Evolutionary conservation across 2,113 vertebrate species (phyloP), one percentile per base, ranked within the genome.

Genomic region (Circaetus gallicus): DNA sequence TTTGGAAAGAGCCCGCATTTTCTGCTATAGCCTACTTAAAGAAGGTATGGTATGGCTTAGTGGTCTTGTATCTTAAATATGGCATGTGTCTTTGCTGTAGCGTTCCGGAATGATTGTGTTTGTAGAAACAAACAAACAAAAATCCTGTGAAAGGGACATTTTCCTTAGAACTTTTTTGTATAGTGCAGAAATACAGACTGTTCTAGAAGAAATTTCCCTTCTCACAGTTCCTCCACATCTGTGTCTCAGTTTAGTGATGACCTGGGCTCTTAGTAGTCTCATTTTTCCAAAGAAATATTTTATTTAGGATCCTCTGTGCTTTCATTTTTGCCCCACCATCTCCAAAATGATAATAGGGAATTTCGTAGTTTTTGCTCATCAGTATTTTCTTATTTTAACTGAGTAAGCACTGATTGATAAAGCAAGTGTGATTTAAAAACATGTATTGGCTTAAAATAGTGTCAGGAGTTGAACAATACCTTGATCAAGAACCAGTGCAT

Each of bases 11-110:
- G 99, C 99, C 13, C 99, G 98, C 28, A 86, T 99, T n/a, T 97
- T 99, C 67, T 99, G 98, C 86, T 99, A 99, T 76, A 99, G 98
- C 90, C 95, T 99, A 10, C 98, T 99, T 32, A 98, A 98, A 92
- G 99, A 99, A 99, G 99, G 99, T 99, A 89, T 34, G 81, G 40
- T 42, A 10, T 16, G 19, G 5, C 34, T 31, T 65, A 21, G 45
- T n/a, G n/a, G 29, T 42, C 26, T 67, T 50, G 5, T 42, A 3
- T 45, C 7, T 42, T 49, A 92, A 74, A 34, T 36, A 16, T 22
- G 1, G 10, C 59, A 0, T 21, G 11, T 50, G 22, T 36, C 47
- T 91, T 55, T 80, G 22, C 89, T 77, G 26, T 31, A 21, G 26
- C 40, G 26, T 85, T 80, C 19, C 55, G 82, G 52, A 71, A n/a